A percentile compares a stretch with the other conserved stretches of the same genome.
These are phyloP conservation scores for Chlamydotis undulata DNA, from an alignment of 2,113 vertebrate species.

Conservation along the genomic window DNA sequence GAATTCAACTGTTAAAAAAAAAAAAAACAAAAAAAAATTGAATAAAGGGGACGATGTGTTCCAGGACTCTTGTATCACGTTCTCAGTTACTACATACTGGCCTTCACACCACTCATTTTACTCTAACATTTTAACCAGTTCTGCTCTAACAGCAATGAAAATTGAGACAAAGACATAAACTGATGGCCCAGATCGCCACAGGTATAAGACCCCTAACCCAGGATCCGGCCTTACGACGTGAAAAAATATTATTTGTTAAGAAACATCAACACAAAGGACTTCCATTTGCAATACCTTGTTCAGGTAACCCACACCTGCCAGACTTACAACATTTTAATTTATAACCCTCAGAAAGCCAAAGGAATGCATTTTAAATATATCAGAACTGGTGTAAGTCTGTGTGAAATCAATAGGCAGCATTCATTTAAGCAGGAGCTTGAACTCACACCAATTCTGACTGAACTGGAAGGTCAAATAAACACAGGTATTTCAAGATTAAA, in stretches of 20 bases:
- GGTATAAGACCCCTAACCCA: background rate
- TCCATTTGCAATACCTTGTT: background rate
- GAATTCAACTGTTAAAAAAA: background rate
- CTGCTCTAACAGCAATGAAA: background rate
- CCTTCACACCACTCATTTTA: background rate
- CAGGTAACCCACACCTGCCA: background rate
- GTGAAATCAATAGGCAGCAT: conserved; percentile 16
- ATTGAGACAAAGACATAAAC: background rate
- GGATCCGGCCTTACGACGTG: background rate
- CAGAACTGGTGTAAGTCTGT: background rate
- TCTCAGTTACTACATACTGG: background rate
- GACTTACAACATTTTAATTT: background rate
- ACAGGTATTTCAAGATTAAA: background rate
- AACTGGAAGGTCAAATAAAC: conserved; percentile 15
- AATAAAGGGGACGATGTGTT: background rate
- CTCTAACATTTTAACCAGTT: background rate
- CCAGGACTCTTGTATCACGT: background rate
- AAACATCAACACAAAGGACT: background rate
- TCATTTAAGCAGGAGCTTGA: conserved; percentile 15
- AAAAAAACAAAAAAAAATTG: background rate
- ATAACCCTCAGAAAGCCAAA: background rate
- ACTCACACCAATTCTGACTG: background rate
- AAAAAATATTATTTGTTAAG: background rate
- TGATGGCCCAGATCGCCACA: background rate
- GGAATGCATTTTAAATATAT: background rate